Conservation (phyloP, 2,888 invertebrate genomes). For the Opisthograptis luteolata region DNA sequence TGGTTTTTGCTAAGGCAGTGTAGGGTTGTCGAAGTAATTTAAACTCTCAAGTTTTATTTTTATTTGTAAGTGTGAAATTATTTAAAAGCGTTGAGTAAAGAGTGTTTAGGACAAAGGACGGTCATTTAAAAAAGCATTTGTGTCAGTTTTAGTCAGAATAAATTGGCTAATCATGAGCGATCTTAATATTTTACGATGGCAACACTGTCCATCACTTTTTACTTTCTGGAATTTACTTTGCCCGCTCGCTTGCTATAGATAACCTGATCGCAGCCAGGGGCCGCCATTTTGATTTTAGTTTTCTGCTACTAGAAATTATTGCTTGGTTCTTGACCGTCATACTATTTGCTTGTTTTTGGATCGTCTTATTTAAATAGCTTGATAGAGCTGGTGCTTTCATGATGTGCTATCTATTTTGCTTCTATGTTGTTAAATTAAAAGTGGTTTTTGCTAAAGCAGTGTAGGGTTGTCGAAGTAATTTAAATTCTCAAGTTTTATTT, state of each 20-base stretch:
- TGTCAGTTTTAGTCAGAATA: no score
- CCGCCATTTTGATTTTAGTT: conserved; percentile 75
- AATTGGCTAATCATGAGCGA: no score
- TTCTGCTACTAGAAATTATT: conserved; percentile 73
- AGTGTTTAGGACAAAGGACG: no score
- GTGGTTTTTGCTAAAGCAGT: no score
- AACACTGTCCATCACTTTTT: conserved; percentile 67
- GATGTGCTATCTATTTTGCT: not conserved
- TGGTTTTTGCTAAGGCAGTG: no score
- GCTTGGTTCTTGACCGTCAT: conserved; percentile 45
- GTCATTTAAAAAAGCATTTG: no score
- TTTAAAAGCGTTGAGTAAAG: no score
- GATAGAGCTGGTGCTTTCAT: conserved; percentile 2
- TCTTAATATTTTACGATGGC: conserved; percentile 8
- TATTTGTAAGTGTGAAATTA: no score
- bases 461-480: no score
- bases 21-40: no score
- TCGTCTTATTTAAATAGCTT: conserved; percentile 19
- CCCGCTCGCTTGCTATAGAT: conserved; percentile 49
- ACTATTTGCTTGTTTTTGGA: conserved; percentile 41
- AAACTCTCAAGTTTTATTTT: no score
- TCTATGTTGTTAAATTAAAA: not conserved
- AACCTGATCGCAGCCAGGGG: conserved; percentile 62
- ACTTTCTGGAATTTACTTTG: conserved; percentile 63
- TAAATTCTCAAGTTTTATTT: no score